A percentile compares a stretch with the other conserved stretches of the same genome.
Conservation (phyloP, 2,113 vertebrate species). For the Taurulus bubalis region DNA sequence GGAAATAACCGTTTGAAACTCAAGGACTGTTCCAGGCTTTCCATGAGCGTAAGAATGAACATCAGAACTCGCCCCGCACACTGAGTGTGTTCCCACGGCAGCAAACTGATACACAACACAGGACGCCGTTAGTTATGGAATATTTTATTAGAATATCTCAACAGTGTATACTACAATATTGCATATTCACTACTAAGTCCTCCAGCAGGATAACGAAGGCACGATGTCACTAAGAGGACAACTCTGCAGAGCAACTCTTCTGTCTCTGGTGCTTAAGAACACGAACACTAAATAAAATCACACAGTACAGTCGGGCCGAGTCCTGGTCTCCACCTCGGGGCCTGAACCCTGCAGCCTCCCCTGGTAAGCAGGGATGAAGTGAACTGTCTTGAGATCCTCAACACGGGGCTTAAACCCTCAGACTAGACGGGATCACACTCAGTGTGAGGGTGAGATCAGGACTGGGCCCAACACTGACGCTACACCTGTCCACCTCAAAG, state of each 20-base stretch:
- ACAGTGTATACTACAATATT: conserved; percentile 43
- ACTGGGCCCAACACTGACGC: neutral
- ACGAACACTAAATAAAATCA: conserved; percentile 22
- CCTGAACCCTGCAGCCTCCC: too few relatives aligned
- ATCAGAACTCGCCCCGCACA: too few relatives aligned
- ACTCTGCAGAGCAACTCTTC: neutral
- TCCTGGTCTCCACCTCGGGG: too few relatives aligned
- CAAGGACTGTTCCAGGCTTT: too few relatives aligned
- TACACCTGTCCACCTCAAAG: neutral
- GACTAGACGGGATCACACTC: neutral
- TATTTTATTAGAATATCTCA: conserved; percentile 27
- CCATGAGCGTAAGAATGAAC: too few relatives aligned
- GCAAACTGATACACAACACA: neutral
- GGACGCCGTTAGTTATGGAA: neutral
- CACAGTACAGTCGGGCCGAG: neutral
- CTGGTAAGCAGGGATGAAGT: neutral
- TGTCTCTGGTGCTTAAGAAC: neutral
- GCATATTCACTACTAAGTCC: conserved; percentile 3
- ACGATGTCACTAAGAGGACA: conserved; percentile 11
- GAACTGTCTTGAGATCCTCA: too few relatives aligned
- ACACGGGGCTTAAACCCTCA: too few relatives aligned
- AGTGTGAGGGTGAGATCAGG: neutral
- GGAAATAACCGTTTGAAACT: too few relatives aligned
- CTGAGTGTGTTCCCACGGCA: too few relatives aligned
- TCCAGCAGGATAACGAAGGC: conserved; percentile 44